A percentile compares a stretch with the other conserved stretches of the same genome.
Evolutionary conservation across 2,888 invertebrate species (phyloP).

Genomic region (Stenolophus ochropezus): DNA sequence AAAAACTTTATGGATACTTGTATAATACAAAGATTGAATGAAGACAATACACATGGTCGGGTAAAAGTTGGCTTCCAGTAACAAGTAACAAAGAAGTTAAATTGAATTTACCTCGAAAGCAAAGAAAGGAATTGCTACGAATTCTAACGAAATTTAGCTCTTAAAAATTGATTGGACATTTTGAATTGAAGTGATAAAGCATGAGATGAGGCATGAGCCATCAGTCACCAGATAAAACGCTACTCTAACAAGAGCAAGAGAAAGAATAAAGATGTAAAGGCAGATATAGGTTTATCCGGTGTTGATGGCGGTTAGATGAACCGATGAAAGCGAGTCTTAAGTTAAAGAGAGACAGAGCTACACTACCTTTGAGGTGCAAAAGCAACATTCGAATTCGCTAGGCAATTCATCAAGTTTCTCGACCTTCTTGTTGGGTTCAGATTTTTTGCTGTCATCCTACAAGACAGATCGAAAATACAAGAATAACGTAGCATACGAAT

Average conservation of each 20-base stretch:
- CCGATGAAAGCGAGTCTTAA: slow-evolving; percentile 57
- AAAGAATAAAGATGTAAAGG: not conserved
- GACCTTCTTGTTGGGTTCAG: slow-evolving; percentile 76
- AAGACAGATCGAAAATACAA: slow-evolving; percentile 70
- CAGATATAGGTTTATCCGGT: slow-evolving; percentile 13
- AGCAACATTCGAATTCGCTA: slow-evolving; percentile 97
- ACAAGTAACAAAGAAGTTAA: slow-evolving; percentile 30
- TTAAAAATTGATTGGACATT: slow-evolving; percentile 34
- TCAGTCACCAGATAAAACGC: slow-evolving; percentile 43
- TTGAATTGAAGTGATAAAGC: slow-evolving; percentile 42
- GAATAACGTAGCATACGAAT: slow-evolving; percentile 61
- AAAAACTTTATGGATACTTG: not conserved
- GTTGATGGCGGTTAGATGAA: slow-evolving; percentile 39
- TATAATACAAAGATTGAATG: not conserved
- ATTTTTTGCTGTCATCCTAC: slow-evolving; percentile 78
- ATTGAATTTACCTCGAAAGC: slow-evolving; percentile 40
- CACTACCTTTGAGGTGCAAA: slow-evolving; percentile 95
- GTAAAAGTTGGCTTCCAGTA: slow-evolving; percentile 39
- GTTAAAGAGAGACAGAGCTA: slow-evolving; percentile 66
- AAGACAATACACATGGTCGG: no score
- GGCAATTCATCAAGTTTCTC: slow-evolving; percentile 88
- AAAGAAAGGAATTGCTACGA: slow-evolving; percentile 32
- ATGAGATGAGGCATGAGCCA: slow-evolving; percentile 43
- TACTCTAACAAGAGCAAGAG: not conserved
- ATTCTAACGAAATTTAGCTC: slow-evolving; percentile 22